These are phyloP conservation scores for Sylvia borin DNA, from an alignment of 2,797 vertebrate species.

Conservation along the genomic window DNA sequence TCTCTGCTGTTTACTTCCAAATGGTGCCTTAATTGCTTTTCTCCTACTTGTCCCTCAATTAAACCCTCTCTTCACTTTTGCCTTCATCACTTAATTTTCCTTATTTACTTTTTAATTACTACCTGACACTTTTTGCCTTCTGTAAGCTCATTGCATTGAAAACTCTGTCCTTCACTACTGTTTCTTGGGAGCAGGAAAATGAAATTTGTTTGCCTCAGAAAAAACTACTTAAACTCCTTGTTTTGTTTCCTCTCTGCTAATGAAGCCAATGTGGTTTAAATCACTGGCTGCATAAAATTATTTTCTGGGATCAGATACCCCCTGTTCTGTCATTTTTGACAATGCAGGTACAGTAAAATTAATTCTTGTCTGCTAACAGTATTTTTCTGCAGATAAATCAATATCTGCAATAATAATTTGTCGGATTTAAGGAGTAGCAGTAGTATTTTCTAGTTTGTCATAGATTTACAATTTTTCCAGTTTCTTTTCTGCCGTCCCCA, in stretches of 20 bases:
- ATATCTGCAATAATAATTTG: not conserved
- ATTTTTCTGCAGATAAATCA: not conserved
- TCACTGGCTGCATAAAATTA: not conserved
- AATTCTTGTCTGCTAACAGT: not conserved
- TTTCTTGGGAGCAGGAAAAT: not conserved
- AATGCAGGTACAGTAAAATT: not conserved
- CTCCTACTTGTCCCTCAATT: constrained; percentile 16
- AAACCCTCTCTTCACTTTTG: constrained; percentile 7
- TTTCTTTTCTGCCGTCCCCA: not conserved
- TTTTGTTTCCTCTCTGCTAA: constrained; percentile 13
- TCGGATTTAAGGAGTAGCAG: not conserved
- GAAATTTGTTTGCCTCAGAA: not conserved
- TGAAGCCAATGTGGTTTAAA: not conserved
- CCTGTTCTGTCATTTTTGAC: not conserved
- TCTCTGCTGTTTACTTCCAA: constrained; percentile 14
- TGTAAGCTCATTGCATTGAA: not conserved
- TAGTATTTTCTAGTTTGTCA: not conserved
- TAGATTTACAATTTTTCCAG: not conserved
- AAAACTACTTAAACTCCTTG: not conserved
- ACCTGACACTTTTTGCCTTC: not conserved
- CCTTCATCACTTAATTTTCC: constrained; percentile 41
- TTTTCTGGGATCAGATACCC: not conserved
- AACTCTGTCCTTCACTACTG: not conserved
- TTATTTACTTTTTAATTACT: constrained; percentile 32
- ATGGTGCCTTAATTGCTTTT: constrained; percentile 45